Percentiles rank a stretch among this genome's conserved stretches.
Conservation (phyloP, 2,113 vertebrate species). For the Ceyx melanurus region DNA sequence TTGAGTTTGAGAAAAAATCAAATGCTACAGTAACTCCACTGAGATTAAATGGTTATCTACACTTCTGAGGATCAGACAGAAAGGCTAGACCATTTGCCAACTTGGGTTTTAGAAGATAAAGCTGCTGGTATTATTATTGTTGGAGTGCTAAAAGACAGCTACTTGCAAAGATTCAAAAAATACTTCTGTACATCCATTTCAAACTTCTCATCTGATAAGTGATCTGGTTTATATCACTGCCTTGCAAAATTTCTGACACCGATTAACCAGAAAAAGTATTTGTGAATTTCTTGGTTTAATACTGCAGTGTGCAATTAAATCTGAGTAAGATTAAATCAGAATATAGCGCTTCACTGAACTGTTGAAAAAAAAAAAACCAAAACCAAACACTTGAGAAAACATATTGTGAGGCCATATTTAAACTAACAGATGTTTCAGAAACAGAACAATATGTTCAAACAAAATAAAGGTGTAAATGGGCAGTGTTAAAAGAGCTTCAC, state of each 20-base stretch:
- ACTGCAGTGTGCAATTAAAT: background rate
- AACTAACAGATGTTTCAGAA: conserved; percentile 69
- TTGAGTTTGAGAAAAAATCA: background rate
- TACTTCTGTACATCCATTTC: background rate
- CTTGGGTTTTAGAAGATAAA: conserved; percentile 10
- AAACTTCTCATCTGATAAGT: conserved; percentile 11
- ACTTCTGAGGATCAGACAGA: background rate
- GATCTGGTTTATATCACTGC: background rate
- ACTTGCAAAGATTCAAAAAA: conserved; percentile 14
- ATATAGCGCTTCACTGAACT: background rate
- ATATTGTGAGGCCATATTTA: conserved; percentile 63
- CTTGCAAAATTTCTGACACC: conserved; percentile 2
- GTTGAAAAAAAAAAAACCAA: background rate
- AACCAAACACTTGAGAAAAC: conserved; percentile 60
- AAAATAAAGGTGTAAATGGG: conserved; percentile 62
- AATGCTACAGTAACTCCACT: background rate
- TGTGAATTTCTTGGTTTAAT: conserved; percentile 8
- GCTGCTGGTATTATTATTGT: background rate
- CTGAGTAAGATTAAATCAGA: background rate
- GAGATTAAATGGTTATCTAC: background rate
- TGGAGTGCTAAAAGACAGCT: background rate
- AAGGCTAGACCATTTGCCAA: background rate
- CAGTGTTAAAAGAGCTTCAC: conserved; percentile 38
- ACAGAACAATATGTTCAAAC: conserved; percentile 70
- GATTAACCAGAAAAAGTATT: background rate